Base-by-base conservation (phyloP, 2,113 vertebrate genomes). In the Oryzias melastigma region DNA sequence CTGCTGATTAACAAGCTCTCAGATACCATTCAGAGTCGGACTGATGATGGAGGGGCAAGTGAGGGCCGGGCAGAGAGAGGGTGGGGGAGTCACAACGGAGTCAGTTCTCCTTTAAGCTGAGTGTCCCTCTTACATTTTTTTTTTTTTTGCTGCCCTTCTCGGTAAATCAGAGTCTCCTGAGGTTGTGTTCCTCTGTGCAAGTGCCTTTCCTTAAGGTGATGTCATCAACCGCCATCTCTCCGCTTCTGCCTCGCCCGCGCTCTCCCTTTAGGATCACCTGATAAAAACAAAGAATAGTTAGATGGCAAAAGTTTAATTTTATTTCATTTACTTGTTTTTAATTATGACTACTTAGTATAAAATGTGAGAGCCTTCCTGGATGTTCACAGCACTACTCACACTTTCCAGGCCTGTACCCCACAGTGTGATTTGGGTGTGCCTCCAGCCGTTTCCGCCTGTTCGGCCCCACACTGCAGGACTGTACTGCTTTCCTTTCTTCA, bases 231-330 rank as follows among this genome's bases (percentile, higher is more conserved):
- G 92, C 94, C 86, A 98, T 94, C 82, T 96, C 93, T 1, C 95
- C 96, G 0, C 77, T 80, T 75, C 91, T 80, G 62, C 93, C 94
- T 71, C 87, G 91, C 76, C 91, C 92, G 29, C 93, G 93, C 79
- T 97, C 95, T 0, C 96, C 97, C 90, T 92, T 98, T 84, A 99
- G 93, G 84, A 98, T 93, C 80, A 99, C 92, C 97, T 99, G 86
- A 18, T 20, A 66, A 71, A 70, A 25, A 65, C 27, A 57, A 54
- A 66, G 54, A 14, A 67, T 22, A 42, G 0, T 53, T 43, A 47
- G 62, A 58, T 17, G 15, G 5, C 3, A 3, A 35, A 35, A 35
- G n/a, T n/a, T n/a, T n/a, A n/a, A n/a, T n/a, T n/a, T n/a, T n/a
- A n/a, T n/a, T n/a, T n/a, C n/a, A n/a, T n/a, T n/a, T n/a, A n/a